These are phyloP conservation scores for Limosa lapponica DNA, from an alignment of 2,797 vertebrate species.

Conservation along the genomic window DNA sequence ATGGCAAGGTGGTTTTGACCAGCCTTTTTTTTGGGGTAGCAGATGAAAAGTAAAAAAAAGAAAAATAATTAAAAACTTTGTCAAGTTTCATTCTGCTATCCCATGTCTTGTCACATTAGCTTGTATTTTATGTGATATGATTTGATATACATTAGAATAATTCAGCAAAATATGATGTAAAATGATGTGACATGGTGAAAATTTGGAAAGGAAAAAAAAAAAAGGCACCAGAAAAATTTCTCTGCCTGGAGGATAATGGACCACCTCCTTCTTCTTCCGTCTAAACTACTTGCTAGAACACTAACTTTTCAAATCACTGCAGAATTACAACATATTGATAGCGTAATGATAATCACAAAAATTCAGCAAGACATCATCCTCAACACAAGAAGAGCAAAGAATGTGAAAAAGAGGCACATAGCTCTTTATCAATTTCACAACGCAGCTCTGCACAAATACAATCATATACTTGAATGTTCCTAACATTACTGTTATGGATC, in stretches of 20 bases:
- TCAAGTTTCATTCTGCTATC: background rate
- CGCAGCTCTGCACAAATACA: background rate
- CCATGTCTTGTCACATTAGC: background rate
- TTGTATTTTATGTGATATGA: background rate
- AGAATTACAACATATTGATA: background rate
- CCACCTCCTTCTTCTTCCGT: background rate
- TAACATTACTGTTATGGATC: background rate
- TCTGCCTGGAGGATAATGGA: background rate
- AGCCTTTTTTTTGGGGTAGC: background rate
- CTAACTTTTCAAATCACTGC: background rate
- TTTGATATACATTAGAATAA: background rate
- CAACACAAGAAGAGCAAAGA: background rate
- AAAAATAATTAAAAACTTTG: background rate
- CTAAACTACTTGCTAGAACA: background rate
- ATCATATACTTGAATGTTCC: conserved; percentile 10
- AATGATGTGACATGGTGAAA: background rate
- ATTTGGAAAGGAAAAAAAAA: background rate
- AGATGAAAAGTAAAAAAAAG: background rate
- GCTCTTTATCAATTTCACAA: background rate
- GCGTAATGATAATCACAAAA: background rate
- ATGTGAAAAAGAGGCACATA: background rate
- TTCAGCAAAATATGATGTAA: background rate
- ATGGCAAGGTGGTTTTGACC: background rate
- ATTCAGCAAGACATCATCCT: background rate
- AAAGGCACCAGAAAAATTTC: background rate